Percentiles rank a stretch among this genome's conserved stretches.
These are phyloP conservation scores for Ptychodera flava DNA, from an alignment of 35 echinoderm and acorn worm species.

Conservation along the genomic window DNA sequence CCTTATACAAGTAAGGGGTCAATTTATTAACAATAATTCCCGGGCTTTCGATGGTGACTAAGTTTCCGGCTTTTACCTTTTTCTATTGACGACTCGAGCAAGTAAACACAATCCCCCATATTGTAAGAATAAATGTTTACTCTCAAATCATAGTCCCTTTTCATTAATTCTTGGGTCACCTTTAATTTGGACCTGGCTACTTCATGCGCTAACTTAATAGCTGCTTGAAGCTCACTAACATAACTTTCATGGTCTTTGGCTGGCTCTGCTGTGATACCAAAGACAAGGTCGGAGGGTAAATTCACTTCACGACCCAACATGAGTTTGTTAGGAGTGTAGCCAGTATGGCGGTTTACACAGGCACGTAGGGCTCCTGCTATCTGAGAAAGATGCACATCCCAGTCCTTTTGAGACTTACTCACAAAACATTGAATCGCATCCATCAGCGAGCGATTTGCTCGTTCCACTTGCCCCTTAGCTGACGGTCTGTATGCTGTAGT, in stretches of 20 bases:
- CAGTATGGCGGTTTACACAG: slow-evolving; percentile 4
- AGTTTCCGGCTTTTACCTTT: background rate
- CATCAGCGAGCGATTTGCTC: slow-evolving; percentile 36
- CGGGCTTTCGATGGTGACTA: background rate
- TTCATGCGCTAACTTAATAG: slow-evolving; percentile 11
- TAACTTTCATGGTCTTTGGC: background rate
- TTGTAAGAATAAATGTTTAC: background rate
- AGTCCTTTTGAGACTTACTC: slow-evolving; percentile 17
- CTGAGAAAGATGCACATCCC: slow-evolving; percentile 12
- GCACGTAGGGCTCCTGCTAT: background rate
- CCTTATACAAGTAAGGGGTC: slow-evolving; percentile 13
- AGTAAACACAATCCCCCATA: slow-evolving; percentile 2
- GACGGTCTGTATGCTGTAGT: slow-evolving; percentile 32
- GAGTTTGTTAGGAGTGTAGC: slow-evolving; percentile 11
- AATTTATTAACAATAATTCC: slow-evolving; percentile 9
- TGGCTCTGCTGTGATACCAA: background rate
- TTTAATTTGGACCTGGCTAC: background rate
- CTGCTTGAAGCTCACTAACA: background rate
- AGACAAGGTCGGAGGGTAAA: slow-evolving; percentile 14
- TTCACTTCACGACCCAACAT: slow-evolving; percentile 19
- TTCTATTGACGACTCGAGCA: background rate
- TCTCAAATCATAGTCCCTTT: slow-evolving; percentile 30
- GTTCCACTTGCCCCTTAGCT: slow-evolving; percentile 36
- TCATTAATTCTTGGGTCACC: slow-evolving; percentile 19
- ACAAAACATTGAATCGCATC: slow-evolving; percentile 34